These are phyloP conservation scores for Steinernema khuongi DNA, from an alignment of 1,140 invertebrate genomes.

Conservation along the genomic window DNA sequence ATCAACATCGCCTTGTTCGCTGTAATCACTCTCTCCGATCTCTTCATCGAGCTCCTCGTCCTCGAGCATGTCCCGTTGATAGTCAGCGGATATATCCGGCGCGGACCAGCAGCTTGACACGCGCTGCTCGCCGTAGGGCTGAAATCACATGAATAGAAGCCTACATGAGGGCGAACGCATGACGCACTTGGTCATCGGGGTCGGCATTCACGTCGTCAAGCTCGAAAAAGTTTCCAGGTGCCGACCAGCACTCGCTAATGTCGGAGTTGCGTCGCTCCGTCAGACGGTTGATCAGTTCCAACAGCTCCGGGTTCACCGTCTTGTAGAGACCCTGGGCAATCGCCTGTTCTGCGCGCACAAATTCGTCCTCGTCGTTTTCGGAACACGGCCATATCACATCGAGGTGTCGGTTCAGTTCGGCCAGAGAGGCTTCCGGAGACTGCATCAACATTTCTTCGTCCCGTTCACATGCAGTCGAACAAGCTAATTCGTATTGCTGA, in stretches of 20 bases:
- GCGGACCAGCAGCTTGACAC: not conserved
- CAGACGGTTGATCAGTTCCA: not conserved
- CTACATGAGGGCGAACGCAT: not conserved
- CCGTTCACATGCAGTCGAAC: not conserved
- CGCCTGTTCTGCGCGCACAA: not conserved
- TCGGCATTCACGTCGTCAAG: not conserved
- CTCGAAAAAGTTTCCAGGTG: slow-evolving; percentile 7
- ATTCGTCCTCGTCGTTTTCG: not conserved
- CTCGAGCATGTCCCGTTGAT: not conserved
- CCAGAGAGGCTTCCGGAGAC: not conserved
- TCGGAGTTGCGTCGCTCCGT: not conserved
- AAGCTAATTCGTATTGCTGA: slow-evolving; percentile 10
- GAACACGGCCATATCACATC: not conserved
- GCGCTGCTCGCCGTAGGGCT: not conserved
- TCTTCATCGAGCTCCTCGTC: not conserved
- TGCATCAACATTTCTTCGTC: not conserved
- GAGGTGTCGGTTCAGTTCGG: not conserved
- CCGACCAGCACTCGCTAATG: slow-evolving; percentile 1
- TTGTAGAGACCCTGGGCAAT: not conserved
- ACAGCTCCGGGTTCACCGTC: not conserved
- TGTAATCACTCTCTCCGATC: not conserved
- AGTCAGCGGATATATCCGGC: not conserved
- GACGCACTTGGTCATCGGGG: not conserved
- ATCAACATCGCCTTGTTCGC: not conserved
- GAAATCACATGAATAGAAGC: not conserved